These are phyloP conservation scores for Megathymus violae DNA, from an alignment of 1,140 invertebrate species.

Conservation along the genomic window DNA sequence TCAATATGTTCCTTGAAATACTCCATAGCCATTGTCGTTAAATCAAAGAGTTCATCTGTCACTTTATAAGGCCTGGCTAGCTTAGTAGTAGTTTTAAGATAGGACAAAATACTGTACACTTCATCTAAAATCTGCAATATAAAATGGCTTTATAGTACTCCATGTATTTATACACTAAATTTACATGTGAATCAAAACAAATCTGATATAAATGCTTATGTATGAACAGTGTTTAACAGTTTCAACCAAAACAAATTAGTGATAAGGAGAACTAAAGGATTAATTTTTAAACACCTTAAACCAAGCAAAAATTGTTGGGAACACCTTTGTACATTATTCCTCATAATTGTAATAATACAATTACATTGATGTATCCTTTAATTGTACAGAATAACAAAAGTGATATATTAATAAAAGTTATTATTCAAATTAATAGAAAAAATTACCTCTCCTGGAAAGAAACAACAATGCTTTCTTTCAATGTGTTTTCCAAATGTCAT, in stretches of 20 bases:
- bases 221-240: constrained; percentile 5
- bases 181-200: not conserved
- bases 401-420: not conserved
- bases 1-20: constrained; percentile 96
- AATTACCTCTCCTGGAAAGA: constrained; percentile 94
- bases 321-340: not conserved
- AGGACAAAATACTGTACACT: constrained; percentile 91
- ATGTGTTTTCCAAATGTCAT: constrained; percentile 97
- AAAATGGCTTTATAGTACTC: constrained; percentile 10
- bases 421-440: not conserved
- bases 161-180: not conserved
- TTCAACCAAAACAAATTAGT: constrained; percentile 1
- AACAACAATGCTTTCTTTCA: constrained; percentile 94
- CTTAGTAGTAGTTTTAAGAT: constrained; percentile 92
- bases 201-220: constrained; percentile 8
- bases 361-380: too few relatives aligned
- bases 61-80: constrained; percentile 93
- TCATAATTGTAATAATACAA: too few relatives aligned
- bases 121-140: constrained; percentile 86
- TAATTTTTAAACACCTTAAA: not conserved
- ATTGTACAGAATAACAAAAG: not conserved
- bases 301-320: not conserved
- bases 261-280: constrained; percentile 13
- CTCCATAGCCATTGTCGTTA: constrained; percentile 96
- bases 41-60: constrained; percentile 95